Percentiles rank a stretch among this genome's conserved stretches.
Conservation (phyloP, 64 coral and sea anemone genomes). For the Platygyra sinensis region DNA sequence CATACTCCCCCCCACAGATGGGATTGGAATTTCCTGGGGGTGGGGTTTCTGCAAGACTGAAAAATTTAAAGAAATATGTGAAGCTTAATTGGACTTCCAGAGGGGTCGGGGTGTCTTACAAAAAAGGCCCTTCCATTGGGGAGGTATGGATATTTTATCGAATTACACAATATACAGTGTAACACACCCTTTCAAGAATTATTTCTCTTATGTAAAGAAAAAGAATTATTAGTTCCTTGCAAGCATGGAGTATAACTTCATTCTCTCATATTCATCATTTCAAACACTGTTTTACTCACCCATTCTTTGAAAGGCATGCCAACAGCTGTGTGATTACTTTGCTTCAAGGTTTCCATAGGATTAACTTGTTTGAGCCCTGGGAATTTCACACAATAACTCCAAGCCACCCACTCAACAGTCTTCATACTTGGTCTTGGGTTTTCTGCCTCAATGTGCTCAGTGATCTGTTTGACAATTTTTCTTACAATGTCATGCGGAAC, state of each 20-base stretch:
- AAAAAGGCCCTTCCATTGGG: too few species aligned
- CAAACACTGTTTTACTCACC: neutral
- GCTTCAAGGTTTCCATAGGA: too few species aligned
- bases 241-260: neutral
- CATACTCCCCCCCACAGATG: constrained; percentile 15
- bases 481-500: neutral
- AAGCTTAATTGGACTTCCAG: too few species aligned
- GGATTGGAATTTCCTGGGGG: neutral
- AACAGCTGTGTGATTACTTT: neutral
- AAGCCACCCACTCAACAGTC: constrained; percentile 44
- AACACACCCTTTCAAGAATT: too few species aligned
- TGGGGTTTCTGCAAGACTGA: neutral
- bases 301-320: neutral
- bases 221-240: neutral
- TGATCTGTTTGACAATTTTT: constrained; percentile 26
- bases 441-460: constrained; percentile 9
- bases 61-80: too few species aligned
- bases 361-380: constrained; percentile 24
- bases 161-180: neutral
- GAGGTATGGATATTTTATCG: too few species aligned
- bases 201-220: neutral
- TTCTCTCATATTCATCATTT: neutral
- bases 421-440: constrained; percentile 19
- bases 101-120: too few species aligned
- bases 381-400: constrained; percentile 17